Evolutionary conservation across 2,113 vertebrate genomes (phyloP), one percentile per base, ranked within the genome.

Genomic region (Orcinus orca): DNA sequence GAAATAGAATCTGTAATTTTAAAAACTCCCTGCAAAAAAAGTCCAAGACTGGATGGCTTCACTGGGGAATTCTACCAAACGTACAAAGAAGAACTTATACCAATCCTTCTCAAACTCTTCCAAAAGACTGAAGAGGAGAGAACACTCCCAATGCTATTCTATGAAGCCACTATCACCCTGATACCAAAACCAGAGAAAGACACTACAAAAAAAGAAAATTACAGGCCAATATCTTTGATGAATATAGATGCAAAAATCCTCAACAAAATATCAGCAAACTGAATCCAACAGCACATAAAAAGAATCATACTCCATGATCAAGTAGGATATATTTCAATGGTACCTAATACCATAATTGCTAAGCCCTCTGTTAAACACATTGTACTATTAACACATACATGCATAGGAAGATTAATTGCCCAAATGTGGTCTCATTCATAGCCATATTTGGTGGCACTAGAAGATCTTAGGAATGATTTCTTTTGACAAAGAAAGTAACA

Each of bases 401-500:
- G 0, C 10, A 33, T 8, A 79, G 11, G 23, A 91, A 93, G 47
- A 70, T 33, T 44, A 31, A 73, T 12, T 55, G 10, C 41, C 21
- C 50, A 67, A 74, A 88, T 21, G 31, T 70, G 55, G 67, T 11
- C 55, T 93, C 20, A 6, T 55, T 10, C n/a, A 62, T 1, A 92
- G 50, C 36, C 62, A 25, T 21, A 83, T 67, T 65, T 93, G 29
- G 44, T 63, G 68, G 44, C 87, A 77, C 55, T 92, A 80, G 26
- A 33, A 85, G n/a, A 77, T 50, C 70, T 36, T 77, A 50, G n/a
- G 41, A 80, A 53, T 41, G 15, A 73, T 77, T 77, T 92, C 17
- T 83, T 87, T 79, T 76, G 80, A 88, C 29, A 95, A 71, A 82
- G 70, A 50, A 71, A 88, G 26, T 60, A 68, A 94, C 85, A 55